Conservation (phyloP, 23 tunicate species). For the Aplidium turbinatum region DNA sequence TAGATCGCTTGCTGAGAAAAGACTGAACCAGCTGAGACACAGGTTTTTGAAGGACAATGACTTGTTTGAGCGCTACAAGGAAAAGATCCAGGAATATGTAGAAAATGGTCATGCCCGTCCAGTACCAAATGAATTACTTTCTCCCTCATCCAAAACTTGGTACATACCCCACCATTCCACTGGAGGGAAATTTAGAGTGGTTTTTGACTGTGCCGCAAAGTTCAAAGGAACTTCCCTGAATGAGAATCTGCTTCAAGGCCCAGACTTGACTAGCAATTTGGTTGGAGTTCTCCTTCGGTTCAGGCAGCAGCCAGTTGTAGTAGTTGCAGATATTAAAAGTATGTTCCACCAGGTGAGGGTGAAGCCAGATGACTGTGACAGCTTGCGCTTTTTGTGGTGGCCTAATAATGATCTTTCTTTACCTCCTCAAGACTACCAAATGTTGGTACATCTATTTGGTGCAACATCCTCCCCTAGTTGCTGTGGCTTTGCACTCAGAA, state of each 20-base stretch:
- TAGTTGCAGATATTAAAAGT: background rate
- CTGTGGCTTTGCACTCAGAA: slow-evolving; percentile 22
- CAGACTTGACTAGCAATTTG: too few species aligned
- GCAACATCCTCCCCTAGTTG: slow-evolving; percentile 41
- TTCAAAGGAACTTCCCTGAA: slow-evolving; percentile 27
- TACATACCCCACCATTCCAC: slow-evolving; percentile 38
- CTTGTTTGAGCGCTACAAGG: background rate
- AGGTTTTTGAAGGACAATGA: background rate
- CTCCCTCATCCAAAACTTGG: background rate
- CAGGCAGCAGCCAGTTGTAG: slow-evolving; percentile 15
- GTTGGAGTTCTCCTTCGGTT: too few species aligned
- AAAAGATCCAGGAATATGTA: slow-evolving; percentile 18
- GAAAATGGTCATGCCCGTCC: slow-evolving; percentile 1
- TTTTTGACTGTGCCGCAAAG: slow-evolving; percentile 27
- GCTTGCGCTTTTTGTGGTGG: slow-evolving; percentile 36
- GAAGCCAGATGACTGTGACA: background rate
- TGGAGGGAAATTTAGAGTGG: slow-evolving; percentile 30
- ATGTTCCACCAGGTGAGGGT: slow-evolving; percentile 24
- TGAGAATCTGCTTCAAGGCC: slow-evolving; percentile 28
- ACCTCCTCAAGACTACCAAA: slow-evolving; percentile 17
- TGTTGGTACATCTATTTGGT: slow-evolving; percentile 36
- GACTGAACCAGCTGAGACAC: background rate
- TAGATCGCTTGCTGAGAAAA: background rate
- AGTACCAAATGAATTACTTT: background rate
- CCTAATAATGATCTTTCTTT: background rate